These are phyloP conservation scores for Andricus curvator DNA, from an alignment of 2,888 invertebrate genomes.

Conservation along the genomic window DNA sequence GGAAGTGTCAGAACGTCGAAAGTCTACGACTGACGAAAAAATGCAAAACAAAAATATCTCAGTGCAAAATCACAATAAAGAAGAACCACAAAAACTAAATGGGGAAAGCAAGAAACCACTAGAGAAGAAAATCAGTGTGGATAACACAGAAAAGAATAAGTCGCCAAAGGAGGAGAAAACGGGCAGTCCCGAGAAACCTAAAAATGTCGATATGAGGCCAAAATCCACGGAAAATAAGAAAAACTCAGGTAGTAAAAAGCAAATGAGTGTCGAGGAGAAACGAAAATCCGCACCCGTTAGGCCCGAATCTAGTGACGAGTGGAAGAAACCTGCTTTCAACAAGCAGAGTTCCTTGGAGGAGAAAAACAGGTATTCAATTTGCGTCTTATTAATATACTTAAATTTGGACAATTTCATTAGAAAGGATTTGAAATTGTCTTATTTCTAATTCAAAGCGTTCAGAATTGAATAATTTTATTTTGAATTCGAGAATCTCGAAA, in stretches of 20 bases:
- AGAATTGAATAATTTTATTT: no score
- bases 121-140: constrained; percentile 49
- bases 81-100: constrained; percentile 53
- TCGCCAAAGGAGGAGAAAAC: constrained; percentile 47
- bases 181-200: constrained; percentile 55
- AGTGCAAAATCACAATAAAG: constrained; percentile 55
- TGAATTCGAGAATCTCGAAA: no score
- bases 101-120: constrained; percentile 56
- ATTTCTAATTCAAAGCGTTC: no score
- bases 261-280: constrained; percentile 69
- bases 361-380: constrained; percentile 63
- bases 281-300: constrained; percentile 73
- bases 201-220: constrained; percentile 62
- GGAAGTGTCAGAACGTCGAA: constrained; percentile 59
- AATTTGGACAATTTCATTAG: no score
- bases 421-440: no score
- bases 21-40: constrained; percentile 55
- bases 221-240: constrained; percentile 64
- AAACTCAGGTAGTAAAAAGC: constrained; percentile 53
- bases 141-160: constrained; percentile 50
- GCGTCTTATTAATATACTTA: background rate
- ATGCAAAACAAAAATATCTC: constrained; percentile 45
- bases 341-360: constrained; percentile 72
- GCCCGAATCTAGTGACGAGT: constrained; percentile 64
- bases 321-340: constrained; percentile 65